Percentiles rank a stretch among this genome's conserved stretches.
Conservation (phyloP, 2,888 invertebrate genomes). For the Andrena minutula region DNA sequence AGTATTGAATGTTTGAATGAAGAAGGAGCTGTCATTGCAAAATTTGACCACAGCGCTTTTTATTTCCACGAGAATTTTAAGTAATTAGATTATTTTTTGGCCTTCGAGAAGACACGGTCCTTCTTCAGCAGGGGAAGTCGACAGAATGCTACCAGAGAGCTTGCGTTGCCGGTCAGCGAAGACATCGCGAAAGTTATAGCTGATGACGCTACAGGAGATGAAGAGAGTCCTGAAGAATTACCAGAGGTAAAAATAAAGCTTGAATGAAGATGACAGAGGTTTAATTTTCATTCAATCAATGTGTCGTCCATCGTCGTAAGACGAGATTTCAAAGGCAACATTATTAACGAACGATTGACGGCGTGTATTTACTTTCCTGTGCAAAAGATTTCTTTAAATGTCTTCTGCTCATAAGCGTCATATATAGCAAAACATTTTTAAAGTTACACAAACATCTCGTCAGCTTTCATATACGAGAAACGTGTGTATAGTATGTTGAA, state of each 20-base stretch:
- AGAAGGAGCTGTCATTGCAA: slow-evolving; percentile 85
- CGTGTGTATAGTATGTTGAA: not conserved
- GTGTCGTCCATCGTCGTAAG: not conserved
- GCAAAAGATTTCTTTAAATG: slow-evolving; percentile 6
- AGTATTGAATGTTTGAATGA: slow-evolving; percentile 78
- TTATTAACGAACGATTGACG: slow-evolving; percentile 4
- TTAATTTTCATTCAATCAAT: not conserved
- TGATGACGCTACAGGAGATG: slow-evolving; percentile 65
- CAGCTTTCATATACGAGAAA: not conserved
- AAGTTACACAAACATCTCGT: not conserved
- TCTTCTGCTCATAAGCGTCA: not conserved
- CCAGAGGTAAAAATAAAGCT: slow-evolving; percentile 75
- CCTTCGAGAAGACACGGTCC: slow-evolving; percentile 85
- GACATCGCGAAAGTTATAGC: slow-evolving; percentile 74
- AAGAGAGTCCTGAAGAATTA: slow-evolving; percentile 72
- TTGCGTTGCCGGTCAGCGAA: slow-evolving; percentile 88
- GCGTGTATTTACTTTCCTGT: slow-evolving; percentile 10
- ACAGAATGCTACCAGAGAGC: slow-evolving; percentile 86
- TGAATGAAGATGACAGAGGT: not conserved
- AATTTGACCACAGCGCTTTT: no score
- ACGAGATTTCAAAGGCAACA: not conserved
- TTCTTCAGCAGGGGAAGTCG: slow-evolving; percentile 86
- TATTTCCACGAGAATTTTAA: not conserved
- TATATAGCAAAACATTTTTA: no score
- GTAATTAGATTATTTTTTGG: not conserved